phyloP scores from a whole-genome alignment of 2,888 invertebrate species.

The Xylota sylvarum region DNA sequence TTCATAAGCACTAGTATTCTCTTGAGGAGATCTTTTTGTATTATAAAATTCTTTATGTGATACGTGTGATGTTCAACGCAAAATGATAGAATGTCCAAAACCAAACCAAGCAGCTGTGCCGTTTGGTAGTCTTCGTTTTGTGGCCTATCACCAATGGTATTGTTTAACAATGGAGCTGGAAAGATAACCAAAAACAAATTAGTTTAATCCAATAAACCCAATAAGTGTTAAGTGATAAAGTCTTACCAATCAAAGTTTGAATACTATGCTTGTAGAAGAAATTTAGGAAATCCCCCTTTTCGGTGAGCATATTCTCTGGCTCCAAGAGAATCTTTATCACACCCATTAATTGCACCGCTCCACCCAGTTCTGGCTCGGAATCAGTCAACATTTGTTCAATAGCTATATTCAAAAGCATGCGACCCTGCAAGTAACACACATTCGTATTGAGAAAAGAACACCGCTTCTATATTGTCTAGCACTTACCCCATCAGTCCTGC shows the following conservation, averaged over 20 bases:
- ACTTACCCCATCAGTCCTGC: conserved; percentile 93
- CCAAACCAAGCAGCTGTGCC: conserved; percentile 97
- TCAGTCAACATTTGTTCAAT: conserved; percentile 99
- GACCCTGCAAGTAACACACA: conserved; percentile 88
- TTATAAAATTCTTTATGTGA: conserved; percentile 98
- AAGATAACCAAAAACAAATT: conserved; percentile 3
- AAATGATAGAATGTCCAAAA: conserved; percentile 97
- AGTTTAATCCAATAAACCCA: accelerated
- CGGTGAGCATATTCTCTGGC: conserved; percentile 99
- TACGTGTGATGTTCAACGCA: conserved; percentile 99
- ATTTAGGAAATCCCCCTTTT: conserved; percentile 98
- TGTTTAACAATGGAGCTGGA: conserved; percentile 95
- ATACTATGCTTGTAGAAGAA: conserved; percentile 99
- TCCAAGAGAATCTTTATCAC: conserved; percentile 96
- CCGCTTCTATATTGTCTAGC: neutral
- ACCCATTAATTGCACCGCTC: conserved; percentile 98
- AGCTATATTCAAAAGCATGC: conserved; percentile 96
- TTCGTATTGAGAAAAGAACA: conserved; percentile 4
- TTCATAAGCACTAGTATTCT: conserved; percentile 98
- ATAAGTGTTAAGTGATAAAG: neutral
- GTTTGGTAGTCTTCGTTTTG: conserved; percentile 98
- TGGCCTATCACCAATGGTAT: conserved; percentile 95
- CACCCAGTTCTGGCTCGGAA: conserved; percentile 98
- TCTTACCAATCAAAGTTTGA: conserved; percentile 94
- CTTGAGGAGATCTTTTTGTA: conserved; percentile 97